Percentiles rank a stretch among this genome's conserved stretches.
These are phyloP conservation scores for Euplexia lucipara DNA, from an alignment of 2,888 invertebrate species.

Conservation along the genomic window DNA sequence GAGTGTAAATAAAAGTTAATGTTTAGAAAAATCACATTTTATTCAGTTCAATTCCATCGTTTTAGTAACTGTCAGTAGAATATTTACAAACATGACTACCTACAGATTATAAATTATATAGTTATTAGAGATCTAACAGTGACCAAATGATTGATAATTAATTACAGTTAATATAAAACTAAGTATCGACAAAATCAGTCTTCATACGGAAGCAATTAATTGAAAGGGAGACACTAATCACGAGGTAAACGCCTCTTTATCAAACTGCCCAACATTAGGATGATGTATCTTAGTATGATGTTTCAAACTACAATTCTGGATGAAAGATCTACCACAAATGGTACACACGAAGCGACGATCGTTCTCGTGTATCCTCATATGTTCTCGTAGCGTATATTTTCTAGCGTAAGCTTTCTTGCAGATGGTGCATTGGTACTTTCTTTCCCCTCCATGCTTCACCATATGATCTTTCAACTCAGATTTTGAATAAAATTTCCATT, in stretches of 20 bases:
- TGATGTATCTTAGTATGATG: constrained; percentile 84
- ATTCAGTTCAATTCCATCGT: constrained; percentile 42
- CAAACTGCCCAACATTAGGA: constrained; percentile 60
- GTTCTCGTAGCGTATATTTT: constrained; percentile 84
- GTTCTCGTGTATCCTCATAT: constrained; percentile 85
- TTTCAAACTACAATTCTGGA: constrained; percentile 85
- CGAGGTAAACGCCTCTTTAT: constrained; percentile 52
- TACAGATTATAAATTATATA: too few relatives aligned
- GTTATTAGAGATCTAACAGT: not conserved
- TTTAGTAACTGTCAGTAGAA: not conserved
- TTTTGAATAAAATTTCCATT: constrained; percentile 89
- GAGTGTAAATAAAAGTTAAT: constrained; percentile 38
- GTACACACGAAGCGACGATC: constrained; percentile 83
- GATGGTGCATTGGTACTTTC: constrained; percentile 85
- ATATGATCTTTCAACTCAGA: constrained; percentile 90
- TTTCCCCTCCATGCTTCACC: constrained; percentile 88
- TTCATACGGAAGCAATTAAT: not conserved
- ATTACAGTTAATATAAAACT: not conserved
- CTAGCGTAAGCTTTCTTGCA: constrained; percentile 89
- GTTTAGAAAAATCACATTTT: constrained; percentile 45
- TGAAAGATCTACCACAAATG: constrained; percentile 81
- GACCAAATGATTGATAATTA: too few relatives aligned
- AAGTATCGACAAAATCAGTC: constrained; percentile 23
- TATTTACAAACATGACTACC: not conserved
- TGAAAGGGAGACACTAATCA: constrained; percentile 15